phyloP scores from a whole-genome alignment of 1,140 invertebrate species.

The Agrilus planipennis region DNA sequence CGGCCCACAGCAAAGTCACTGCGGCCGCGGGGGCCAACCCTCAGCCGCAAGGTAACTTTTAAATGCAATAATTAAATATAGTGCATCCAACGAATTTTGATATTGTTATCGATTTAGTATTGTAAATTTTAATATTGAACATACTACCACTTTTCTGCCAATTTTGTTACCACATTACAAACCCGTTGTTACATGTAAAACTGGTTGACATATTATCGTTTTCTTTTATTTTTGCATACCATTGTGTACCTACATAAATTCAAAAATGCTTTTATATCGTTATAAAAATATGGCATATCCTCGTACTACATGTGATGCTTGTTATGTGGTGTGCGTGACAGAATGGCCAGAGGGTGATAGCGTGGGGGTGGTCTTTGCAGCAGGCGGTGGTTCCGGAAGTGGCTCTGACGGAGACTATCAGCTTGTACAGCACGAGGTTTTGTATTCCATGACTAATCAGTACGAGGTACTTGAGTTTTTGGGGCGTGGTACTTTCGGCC shows the following conservation, averaged over 20 bases:
- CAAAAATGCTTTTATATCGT: too few species aligned
- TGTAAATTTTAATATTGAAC: too few species aligned
- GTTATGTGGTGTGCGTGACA: conserved; percentile 13
- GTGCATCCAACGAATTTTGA: too few species aligned
- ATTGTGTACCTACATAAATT: too few species aligned
- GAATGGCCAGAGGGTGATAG: conserved; percentile 8
- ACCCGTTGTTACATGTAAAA: background rate
- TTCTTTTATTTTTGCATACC: too few species aligned
- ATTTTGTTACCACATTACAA: too few species aligned
- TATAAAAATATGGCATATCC: too few species aligned
- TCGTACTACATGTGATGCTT: conserved; percentile 9
- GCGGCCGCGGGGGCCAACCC: conserved; percentile 51
- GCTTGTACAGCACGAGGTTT: conserved; percentile 94
- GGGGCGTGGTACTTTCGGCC: conserved; percentile 96
- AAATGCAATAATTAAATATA: background rate
- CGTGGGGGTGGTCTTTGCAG: conserved; percentile 25
- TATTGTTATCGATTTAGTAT: too few species aligned
- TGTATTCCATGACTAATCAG: conserved; percentile 85
- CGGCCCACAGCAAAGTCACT: conserved; percentile 63
- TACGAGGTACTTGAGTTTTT: conserved; percentile 98
- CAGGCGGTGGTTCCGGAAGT: conserved; percentile 51
- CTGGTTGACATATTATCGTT: too few species aligned
- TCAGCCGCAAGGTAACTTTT: conserved; percentile 49
- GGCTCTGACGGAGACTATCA: conserved; percentile 94
- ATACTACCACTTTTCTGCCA: too few species aligned